These are phyloP conservation scores for Astreopora myriophthalma DNA, from an alignment of 64 coral and sea anemone genomes.

Conservation along the genomic window DNA sequence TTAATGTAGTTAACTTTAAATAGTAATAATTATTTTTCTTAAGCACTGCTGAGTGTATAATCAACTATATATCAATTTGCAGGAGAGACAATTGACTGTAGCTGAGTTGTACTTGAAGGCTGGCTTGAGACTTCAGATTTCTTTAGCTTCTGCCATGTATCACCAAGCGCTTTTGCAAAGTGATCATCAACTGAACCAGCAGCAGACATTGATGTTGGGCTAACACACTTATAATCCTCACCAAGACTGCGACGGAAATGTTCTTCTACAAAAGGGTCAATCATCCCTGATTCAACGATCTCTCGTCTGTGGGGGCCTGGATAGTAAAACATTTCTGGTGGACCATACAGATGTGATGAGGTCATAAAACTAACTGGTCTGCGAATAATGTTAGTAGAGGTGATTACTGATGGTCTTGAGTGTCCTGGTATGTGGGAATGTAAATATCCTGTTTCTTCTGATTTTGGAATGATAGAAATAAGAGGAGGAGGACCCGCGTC, in stretches of 20 bases:
- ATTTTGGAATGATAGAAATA: conserved; percentile 71
- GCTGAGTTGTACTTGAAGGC: conserved; percentile 15
- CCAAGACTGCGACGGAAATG: conserved; percentile 87
- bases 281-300: conserved; percentile 76
- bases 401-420: conserved; percentile 88
- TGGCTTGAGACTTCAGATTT: conserved; percentile 28
- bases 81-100: conserved; percentile 42
- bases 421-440: conserved; percentile 61
- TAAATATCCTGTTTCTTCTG: conserved; percentile 40
- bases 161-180: conserved; percentile 93
- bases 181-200: conserved; percentile 95
- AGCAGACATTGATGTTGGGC: conserved; percentile 69
- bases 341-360: conserved; percentile 48
- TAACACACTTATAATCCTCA: conserved; percentile 90
- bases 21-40: neutral
- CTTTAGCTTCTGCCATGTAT: conserved; percentile 70
- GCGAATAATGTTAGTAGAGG: conserved; percentile 83
- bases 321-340: conserved; percentile 32
- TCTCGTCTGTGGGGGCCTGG: conserved; percentile 76
- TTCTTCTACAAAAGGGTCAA: conserved; percentile 98
- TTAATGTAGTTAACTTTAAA: neutral
- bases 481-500: conserved; percentile 84
- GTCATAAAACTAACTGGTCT: conserved; percentile 76
- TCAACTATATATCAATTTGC: neutral
- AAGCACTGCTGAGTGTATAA: neutral